Base-by-base conservation (phyloP, 35 echinoderm and acorn worm species). In the Anneissia japonica region DNA sequence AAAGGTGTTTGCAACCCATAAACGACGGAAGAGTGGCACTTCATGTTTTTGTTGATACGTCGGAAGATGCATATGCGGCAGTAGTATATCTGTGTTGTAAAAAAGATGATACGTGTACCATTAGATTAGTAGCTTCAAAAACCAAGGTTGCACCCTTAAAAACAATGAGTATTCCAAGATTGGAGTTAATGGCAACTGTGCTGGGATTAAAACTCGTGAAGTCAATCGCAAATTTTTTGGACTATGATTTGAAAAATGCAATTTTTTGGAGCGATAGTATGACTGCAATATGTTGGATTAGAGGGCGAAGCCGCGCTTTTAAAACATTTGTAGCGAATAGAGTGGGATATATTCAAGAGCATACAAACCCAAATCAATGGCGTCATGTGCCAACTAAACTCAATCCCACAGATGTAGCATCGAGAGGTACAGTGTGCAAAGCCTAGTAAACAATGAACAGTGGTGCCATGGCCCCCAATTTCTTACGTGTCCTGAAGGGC, bases 101-200 rank as follows among this genome's bases (percentile, higher is more conserved):
- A 32, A 77, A 40, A 34, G 33, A 80, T 37, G 76, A 37, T 30
- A 0, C 31, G 16, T 31, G 30, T 1, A 81, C 17, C 72, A 33
- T 90, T n/a, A 34, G 40, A 41, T 37, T 90, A 30, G 88, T 90
- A 10, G 88, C 74, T 9, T 31, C 88, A 0, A 90, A 78, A 40
- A 84, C 88, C 12, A 90, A 84, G 35, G 81, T 90, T 11, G 81
- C 81, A 46, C 86, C 77, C 19, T 31, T 90, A 17, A 79, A 90
- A 56, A 30, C 81, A 31, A 38, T 76, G 19, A 38, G 88, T 84
- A 84, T 90, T 37, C 81, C 88, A 9, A 76, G 88, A 64, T 34
- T 90, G n/a, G 87, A 88, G 28, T 43, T 88, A 30, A 88, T 88
- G 87, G 72, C 46, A 37, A 72, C 87, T 72, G 16, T 88, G 79